Evolutionary conservation across 2,797 vertebrate species (phyloP).

Genomic region (Urosaurus nigricauda): DNA sequence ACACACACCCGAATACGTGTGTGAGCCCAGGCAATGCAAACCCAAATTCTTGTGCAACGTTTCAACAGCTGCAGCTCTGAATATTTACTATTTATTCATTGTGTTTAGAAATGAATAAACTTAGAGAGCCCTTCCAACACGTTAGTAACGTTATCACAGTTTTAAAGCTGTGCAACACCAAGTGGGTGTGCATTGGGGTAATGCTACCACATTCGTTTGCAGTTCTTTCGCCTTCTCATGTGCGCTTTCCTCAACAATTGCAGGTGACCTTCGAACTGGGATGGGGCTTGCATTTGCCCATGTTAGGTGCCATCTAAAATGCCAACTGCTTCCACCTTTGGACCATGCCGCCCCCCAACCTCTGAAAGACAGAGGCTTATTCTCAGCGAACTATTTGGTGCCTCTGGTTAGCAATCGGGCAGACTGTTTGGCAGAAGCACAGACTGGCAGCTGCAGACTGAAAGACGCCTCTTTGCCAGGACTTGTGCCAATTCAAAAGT

Average conservation of each 20-base stretch:
- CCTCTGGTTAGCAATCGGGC: too few species aligned
- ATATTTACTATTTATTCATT: too few species aligned
- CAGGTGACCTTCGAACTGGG: neutral
- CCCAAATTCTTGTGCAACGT: rapidly evolving
- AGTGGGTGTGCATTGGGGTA: too few species aligned
- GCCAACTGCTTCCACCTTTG: neutral
- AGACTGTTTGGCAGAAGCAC: neutral
- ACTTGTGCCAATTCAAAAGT: too few species aligned
- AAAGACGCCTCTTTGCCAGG: neutral
- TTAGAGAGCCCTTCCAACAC: too few species aligned
- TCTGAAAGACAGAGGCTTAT: too few species aligned
- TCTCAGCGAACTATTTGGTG: too few species aligned
- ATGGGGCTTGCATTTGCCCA: neutral
- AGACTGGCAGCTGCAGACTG: neutral
- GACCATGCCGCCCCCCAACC: too few species aligned
- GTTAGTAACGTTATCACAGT: too few species aligned
- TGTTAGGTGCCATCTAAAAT: neutral
- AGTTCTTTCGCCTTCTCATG: neutral
- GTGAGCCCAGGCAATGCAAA: neutral
- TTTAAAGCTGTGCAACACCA: too few species aligned
- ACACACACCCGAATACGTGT: too few species aligned
- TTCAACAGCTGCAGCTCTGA: neutral
- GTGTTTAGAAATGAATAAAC: neutral
- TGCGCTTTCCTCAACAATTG: neutral
- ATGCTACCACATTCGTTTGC: too few species aligned